Evolutionary conservation across 2,797 vertebrate genomes (phyloP).

Genomic region (Australoheros facetus): DNA sequence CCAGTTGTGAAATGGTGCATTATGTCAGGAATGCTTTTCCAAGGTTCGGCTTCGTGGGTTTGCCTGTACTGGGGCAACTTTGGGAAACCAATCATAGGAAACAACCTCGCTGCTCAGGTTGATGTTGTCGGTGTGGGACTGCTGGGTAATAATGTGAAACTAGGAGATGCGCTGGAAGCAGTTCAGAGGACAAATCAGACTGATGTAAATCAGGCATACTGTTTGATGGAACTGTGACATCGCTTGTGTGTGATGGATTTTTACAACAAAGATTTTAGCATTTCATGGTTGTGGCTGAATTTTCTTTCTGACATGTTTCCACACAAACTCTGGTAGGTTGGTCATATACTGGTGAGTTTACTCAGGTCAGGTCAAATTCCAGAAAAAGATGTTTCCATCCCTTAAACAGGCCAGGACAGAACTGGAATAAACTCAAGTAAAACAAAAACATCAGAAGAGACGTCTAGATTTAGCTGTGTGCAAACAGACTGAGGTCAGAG

Average conservation of each 20-base stretch:
- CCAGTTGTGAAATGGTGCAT: neutral
- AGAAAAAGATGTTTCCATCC: neutral
- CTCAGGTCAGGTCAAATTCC: neutral
- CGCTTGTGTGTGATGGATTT: neutral
- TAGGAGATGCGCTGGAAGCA: no score
- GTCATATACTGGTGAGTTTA: neutral
- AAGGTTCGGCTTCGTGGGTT: no score
- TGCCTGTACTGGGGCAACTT: neutral
- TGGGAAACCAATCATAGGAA: neutral
- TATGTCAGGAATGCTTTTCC: neutral
- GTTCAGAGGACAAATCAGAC: neutral
- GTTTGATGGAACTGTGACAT: accelerated
- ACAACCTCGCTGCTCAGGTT: no score
- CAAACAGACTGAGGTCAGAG: conserved; percentile 23
- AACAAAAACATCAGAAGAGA: neutral
- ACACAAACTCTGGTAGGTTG: accelerated
- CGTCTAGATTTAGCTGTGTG: conserved; percentile 7
- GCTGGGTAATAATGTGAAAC: no score
- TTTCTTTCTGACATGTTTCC: neutral
- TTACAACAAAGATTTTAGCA: no score
- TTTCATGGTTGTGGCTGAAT: neutral
- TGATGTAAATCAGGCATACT: neutral
- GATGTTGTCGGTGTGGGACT: no score
- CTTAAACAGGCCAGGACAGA: neutral
- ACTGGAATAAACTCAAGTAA: neutral